These are phyloP conservation scores for Dyspetes luteomarginatus DNA, from an alignment of 2,888 invertebrate genomes.

Conservation along the genomic window DNA sequence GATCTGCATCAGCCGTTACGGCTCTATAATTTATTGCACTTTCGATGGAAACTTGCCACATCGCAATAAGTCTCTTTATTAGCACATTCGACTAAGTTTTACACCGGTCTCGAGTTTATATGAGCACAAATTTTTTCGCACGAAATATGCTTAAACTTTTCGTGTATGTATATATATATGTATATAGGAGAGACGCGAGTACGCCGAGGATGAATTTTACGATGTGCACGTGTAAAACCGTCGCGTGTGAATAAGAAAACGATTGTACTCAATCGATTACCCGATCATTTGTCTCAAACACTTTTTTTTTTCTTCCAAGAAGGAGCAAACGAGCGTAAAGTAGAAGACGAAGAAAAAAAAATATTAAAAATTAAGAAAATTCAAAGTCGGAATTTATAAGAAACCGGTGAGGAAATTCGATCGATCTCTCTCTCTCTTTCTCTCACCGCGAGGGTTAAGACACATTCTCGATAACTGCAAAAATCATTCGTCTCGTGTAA, in stretches of 20 bases:
- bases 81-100: conserved; percentile 18
- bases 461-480: neutral
- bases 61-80: conserved; percentile 40
- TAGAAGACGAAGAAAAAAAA: neutral
- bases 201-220: conserved; percentile 55
- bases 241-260: conserved; percentile 33
- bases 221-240: conserved; percentile 49
- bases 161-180: neutral
- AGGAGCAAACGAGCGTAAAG: neutral
- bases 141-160: conserved; percentile 1
- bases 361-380: neutral
- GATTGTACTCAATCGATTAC: conserved; percentile 45
- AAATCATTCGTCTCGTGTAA: neutral
- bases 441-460: neutral
- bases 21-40: conserved; percentile 51
- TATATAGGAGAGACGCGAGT: neutral
- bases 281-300: conserved; percentile 42
- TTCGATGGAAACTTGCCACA: neutral
- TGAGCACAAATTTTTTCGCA: conserved; percentile 28
- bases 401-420: neutral
- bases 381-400: too few species aligned
- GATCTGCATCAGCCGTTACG: conserved; percentile 45
- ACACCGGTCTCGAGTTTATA: conserved; percentile 15
- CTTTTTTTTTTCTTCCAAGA: conserved; percentile 2
- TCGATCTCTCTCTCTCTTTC: too few species aligned